phyloP scores from a whole-genome alignment of 2,888 invertebrate species.

The Ctena decussata region DNA sequence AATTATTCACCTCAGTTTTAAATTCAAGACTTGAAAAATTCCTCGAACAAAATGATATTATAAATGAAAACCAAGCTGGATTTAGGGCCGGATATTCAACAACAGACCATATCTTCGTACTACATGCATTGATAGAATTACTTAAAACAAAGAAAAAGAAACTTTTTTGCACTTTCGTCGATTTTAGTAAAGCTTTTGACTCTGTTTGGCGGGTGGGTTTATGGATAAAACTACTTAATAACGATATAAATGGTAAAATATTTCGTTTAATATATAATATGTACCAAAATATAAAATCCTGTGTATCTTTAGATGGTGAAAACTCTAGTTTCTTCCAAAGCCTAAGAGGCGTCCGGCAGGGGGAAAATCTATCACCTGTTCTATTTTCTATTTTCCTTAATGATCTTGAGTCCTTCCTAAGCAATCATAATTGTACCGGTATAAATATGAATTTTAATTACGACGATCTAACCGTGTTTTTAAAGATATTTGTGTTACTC shows the following conservation, averaged over 20 bases:
- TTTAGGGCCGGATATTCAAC: slow-evolving; percentile 29
- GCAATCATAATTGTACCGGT: background rate
- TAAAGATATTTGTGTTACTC: slow-evolving; percentile 29
- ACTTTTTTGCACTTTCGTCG: slow-evolving; percentile 28
- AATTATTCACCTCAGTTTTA: no score
- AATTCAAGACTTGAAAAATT: no score
- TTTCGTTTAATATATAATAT: slow-evolving; percentile 37
- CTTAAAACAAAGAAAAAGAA: slow-evolving; percentile 32
- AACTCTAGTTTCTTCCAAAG: background rate
- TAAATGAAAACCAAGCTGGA: slow-evolving; percentile 44
- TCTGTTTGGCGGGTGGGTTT: slow-evolving; percentile 34
- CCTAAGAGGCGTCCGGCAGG: slow-evolving; percentile 32
- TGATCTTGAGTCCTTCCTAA: slow-evolving; percentile 23
- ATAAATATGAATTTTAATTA: background rate
- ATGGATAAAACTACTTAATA: slow-evolving; percentile 28
- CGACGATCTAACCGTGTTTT: background rate
- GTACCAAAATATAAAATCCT: slow-evolving; percentile 44
- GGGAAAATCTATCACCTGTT: slow-evolving; percentile 30
- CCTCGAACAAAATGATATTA: background rate
- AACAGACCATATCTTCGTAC: slow-evolving; percentile 40
- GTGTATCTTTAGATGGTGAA: slow-evolving; percentile 15
- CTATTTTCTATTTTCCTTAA: slow-evolving; percentile 38
- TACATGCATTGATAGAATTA: slow-evolving; percentile 30
- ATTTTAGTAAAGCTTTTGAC: slow-evolving; percentile 35
- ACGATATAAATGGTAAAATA: slow-evolving; percentile 35